These are phyloP conservation scores for Olivierus martensii DNA, from an alignment of 1,140 invertebrate genomes.

Conservation along the genomic window DNA sequence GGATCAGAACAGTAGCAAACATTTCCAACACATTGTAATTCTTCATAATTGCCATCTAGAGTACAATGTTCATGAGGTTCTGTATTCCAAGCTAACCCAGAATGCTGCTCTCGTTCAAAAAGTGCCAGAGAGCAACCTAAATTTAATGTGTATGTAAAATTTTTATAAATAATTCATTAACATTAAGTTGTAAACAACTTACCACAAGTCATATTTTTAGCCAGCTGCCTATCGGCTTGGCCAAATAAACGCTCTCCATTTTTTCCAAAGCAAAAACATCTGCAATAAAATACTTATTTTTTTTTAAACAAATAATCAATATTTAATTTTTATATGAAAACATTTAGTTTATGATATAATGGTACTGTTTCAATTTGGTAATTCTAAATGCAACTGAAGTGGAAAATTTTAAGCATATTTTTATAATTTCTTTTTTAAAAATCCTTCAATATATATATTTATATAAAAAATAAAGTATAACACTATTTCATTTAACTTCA, in stretches of 20 bases:
- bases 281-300: too few relatives aligned
- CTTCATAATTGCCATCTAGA: not conserved
- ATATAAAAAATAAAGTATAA: too few relatives aligned
- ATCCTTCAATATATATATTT: too few relatives aligned
- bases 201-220: constrained; percentile 5
- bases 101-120: not conserved
- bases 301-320: too few relatives aligned
- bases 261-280: not conserved
- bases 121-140: not conserved
- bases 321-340: too few relatives aligned
- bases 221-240: not conserved
- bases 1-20: not conserved
- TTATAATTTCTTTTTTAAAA: too few relatives aligned
- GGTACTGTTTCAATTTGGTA: too few relatives aligned
- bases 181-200: not conserved
- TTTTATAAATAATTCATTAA: not conserved
- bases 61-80: not conserved
- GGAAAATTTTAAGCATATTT: too few relatives aligned
- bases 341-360: too few relatives aligned
- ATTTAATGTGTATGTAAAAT: not conserved
- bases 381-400: too few relatives aligned
- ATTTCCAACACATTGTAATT: not conserved
- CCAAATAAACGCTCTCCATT: not conserved
- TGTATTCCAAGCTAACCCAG: not conserved
- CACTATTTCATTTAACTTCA: too few relatives aligned